These are phyloP conservation scores for Dipodomys stephensi DNA, from an alignment of 2,113 vertebrate species.

Conservation along the genomic window DNA sequence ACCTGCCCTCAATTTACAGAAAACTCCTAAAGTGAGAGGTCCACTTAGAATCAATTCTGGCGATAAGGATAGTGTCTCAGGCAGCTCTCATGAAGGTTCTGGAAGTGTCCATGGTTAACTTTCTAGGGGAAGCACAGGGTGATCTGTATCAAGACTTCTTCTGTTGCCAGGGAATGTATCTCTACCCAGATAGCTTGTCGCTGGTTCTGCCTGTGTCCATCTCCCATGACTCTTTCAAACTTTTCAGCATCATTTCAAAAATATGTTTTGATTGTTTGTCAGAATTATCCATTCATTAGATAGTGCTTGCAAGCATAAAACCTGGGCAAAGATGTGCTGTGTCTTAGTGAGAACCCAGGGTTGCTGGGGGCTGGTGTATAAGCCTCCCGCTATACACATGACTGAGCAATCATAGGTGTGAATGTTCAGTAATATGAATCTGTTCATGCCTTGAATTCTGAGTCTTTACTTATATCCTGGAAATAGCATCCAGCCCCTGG, in stretches of 20 bases:
- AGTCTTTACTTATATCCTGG: background rate
- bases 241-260: background rate
- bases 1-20: too few species aligned
- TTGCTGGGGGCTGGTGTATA: background rate
- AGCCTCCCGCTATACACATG: background rate
- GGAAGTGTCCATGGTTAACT: too few species aligned
- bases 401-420: background rate
- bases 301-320: background rate
- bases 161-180: background rate
- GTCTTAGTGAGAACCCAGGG: background rate
- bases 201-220: background rate
- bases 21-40: background rate
- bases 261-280: background rate
- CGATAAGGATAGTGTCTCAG: background rate
- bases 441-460: background rate
- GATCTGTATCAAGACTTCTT: background rate
- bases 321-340: too few species aligned
- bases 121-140: background rate
- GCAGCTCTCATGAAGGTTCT: background rate
- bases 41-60: background rate
- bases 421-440: background rate
- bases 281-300: background rate
- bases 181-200: too few species aligned
- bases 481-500: background rate
- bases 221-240: background rate